Evolutionary conservation across 2,888 invertebrate species (phyloP), one percentile per base, ranked within the genome.

Genomic region (Lasioglossum figueresi): DNA sequence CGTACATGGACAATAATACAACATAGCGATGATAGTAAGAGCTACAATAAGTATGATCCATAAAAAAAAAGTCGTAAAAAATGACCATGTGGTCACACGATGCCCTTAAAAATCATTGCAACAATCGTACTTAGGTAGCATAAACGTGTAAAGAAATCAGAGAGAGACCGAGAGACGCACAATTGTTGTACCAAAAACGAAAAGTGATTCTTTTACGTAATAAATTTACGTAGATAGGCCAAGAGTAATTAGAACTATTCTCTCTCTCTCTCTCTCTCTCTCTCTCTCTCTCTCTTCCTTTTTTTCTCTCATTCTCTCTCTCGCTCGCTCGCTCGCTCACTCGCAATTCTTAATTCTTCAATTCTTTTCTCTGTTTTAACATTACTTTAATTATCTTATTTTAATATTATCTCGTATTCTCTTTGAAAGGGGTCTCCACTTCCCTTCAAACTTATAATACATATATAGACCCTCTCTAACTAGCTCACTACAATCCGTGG

Each of bases 401-500:
- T 82, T 90, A 88, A 84, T 89, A 82, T 89, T 83, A 82, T 90
- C 84, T 85, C 82, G 90, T 85, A 80, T 77, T 88, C 85, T 85
- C 76, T 89, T 80, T 81, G 78, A 84, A 91, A 86, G 85, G 86
- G 86, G 80, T 86, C 79, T 80, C 86, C 76, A 87, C 76, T 85
- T 37, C 68, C 37, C 23, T 37, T 68, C 78, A 76, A 90, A 89
- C 87, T 90, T 92, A 93, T 93, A 88, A 93, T 92, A 93, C 93
- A 93, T 92, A 91, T 93, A 93, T 93, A 92, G 89, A 92, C 92
- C 92, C 91, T 92, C 92, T 93, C 92, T 92, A 93, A 91, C 93
- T 93, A 94, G 92, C 91, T 94, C 90, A 91, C 93, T 93, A 94
- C 92, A 90, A 92, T 93, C 91, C 92, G 91, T 93, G 88, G 91